phyloP scores from a whole-genome alignment of 1,140 invertebrate species.

The Tribolium madens region DNA sequence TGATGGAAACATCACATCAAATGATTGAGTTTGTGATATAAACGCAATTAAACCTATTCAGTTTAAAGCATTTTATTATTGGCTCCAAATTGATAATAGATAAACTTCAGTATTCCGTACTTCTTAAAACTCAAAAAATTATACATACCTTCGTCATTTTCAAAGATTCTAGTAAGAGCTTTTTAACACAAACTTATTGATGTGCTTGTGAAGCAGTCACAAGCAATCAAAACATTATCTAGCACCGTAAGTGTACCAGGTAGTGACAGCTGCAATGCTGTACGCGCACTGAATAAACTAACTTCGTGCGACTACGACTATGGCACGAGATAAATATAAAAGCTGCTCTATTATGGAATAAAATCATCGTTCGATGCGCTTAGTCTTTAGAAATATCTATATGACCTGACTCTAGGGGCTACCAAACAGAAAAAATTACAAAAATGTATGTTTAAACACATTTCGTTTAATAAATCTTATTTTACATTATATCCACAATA shows the following conservation, averaged over 20 bases:
- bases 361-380: constrained; percentile 17
- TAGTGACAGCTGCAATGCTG: constrained; percentile 36
- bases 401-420: no score
- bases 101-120: no score
- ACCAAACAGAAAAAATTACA: no score
- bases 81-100: neutral
- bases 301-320: neutral
- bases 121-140: neutral
- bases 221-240: constrained; percentile 20
- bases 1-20: no score
- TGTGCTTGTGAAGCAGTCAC: neutral
- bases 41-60: neutral
- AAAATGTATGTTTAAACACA: no score
- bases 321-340: neutral
- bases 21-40: no score
- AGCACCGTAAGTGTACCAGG: neutral
- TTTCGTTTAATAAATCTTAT: no score
- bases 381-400: neutral
- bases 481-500: no score
- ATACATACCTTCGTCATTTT: constrained; percentile 16
- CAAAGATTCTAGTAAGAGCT: neutral
- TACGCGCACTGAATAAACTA: constrained; percentile 24
- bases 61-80: neutral
- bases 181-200: neutral
- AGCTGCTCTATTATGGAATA: constrained; percentile 19